Conservation (phyloP, 1,140 invertebrate species). For the Saccostrea glomerata region DNA sequence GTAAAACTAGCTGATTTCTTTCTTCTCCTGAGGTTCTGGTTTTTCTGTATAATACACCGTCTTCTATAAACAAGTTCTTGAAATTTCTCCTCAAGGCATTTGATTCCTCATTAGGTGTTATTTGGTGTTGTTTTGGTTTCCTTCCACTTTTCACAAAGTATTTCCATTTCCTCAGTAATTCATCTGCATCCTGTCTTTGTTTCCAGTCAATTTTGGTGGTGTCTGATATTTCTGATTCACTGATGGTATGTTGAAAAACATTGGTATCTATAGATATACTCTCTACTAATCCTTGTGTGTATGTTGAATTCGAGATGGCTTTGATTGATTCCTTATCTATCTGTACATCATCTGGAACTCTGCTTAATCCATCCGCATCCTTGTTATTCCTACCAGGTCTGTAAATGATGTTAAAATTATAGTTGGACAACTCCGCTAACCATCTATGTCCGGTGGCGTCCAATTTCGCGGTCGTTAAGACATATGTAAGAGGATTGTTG, state of each 20-base stretch:
- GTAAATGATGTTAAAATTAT: too few species aligned
- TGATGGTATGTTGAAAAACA: too few species aligned
- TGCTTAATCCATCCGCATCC: too few species aligned
- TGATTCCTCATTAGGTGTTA: background rate
- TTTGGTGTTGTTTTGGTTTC: background rate
- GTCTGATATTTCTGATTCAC: too few species aligned
- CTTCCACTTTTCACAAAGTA: background rate
- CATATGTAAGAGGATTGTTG: background rate
- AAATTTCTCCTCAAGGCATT: background rate
- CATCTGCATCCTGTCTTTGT: background rate
- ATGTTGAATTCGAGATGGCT: background rate
- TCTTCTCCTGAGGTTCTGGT: background rate
- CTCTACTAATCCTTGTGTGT: too few species aligned
- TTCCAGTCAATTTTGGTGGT: too few species aligned
- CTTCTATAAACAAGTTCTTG: background rate
- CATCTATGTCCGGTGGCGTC: too few species aligned
- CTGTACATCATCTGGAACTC: background rate
- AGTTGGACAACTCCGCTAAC: too few species aligned
- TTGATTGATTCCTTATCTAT: background rate
- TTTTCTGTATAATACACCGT: background rate
- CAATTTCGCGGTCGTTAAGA: too few species aligned
- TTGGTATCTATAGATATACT: too few species aligned
- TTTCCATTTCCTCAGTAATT: background rate
- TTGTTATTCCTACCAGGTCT: background rate
- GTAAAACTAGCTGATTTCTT: background rate